Base-by-base conservation (phyloP, 2,797 vertebrate species). In the Gymnocypris eckloni region DNA sequence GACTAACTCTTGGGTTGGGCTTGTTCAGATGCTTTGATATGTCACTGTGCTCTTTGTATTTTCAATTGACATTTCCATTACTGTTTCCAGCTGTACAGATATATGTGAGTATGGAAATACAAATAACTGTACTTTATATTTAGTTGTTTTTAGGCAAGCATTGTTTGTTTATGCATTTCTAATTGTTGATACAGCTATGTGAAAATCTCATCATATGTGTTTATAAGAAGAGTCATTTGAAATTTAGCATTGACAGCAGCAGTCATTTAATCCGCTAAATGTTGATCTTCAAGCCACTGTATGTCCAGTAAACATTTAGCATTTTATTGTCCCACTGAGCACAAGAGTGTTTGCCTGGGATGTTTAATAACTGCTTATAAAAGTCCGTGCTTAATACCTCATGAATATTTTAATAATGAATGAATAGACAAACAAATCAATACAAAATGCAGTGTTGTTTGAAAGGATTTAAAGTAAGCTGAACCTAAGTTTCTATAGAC, bases 291-390 rank as follows among this genome's bases (percentile, higher is more conserved):
- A 61, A 77, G 54, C 56, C 56, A 81, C 50, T 71, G 4, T 41
- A 25, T 22, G 22, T 67, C 54, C 82, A 50, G 41, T 76, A 81
- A 80, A 82, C 25, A 50, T 79, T 18, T 52, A 13, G 45, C 15
- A 12, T 71, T 50, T 64, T 56, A 72, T 78, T 67, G 39, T 54
- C 28, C 77, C 77, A 52, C 59, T 80, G 39, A 83, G 52, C n/a
- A 22, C 77, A 79, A 76, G 77, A 45, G 77, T 78, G 61, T 84
- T 82, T 81, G 82, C 12, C 79, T 69, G 73, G 80, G 39, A 18
- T 18, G 39, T 48, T 86, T 78, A n/a, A 52, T 79, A 52, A 56
- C 16, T 33, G 52, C 10, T 79, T 80, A 41, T 83, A 43, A 82
- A 86, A 79, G 61, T 37, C 12, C 20, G 50, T 59, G 28, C n/a